Conservation (phyloP, 1,140 invertebrate species). For the Halictus rubicundus region DNA sequence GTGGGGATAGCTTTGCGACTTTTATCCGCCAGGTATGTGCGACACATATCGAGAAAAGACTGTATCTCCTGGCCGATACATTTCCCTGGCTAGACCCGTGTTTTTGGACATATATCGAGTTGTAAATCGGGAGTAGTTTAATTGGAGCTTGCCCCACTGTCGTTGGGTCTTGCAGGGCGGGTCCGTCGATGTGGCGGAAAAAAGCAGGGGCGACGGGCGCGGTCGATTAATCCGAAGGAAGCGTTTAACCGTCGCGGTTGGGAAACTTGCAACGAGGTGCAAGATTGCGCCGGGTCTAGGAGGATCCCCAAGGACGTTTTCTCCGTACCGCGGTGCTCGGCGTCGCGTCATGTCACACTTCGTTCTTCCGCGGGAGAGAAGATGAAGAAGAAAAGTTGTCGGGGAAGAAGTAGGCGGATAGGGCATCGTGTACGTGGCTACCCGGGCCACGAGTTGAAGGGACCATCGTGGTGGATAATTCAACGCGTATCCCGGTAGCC, state of each 20-base stretch:
- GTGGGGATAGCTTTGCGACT: too few relatives aligned
- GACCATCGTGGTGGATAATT: constrained; percentile 78
- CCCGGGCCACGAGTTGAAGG: constrained; percentile 67
- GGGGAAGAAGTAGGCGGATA: constrained; percentile 49
- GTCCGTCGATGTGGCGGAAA: neutral
- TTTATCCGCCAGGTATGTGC: too few relatives aligned
- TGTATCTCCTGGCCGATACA: too few relatives aligned
- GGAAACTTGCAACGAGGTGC: constrained; percentile 36
- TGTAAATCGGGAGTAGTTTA: too few relatives aligned
- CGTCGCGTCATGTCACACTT: neutral
- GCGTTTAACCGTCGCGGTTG: constrained; percentile 32
- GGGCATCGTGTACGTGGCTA: constrained; percentile 60
- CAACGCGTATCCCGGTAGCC: constrained; percentile 79
- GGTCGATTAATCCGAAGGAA: constrained; percentile 9
- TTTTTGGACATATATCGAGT: too few relatives aligned
- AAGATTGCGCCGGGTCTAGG: constrained; percentile 34
- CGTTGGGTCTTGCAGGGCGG: too few relatives aligned
- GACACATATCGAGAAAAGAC: too few relatives aligned
- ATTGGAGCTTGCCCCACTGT: too few relatives aligned
- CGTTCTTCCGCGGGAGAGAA: constrained; percentile 24
- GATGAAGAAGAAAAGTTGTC: constrained; percentile 53
- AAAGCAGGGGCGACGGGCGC: neutral
- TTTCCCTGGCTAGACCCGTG: too few relatives aligned
- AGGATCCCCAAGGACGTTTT: constrained; percentile 40
- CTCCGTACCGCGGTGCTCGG: neutral